Base-by-base conservation (phyloP, 2,113 vertebrate species). In the Alligator sinensis region DNA sequence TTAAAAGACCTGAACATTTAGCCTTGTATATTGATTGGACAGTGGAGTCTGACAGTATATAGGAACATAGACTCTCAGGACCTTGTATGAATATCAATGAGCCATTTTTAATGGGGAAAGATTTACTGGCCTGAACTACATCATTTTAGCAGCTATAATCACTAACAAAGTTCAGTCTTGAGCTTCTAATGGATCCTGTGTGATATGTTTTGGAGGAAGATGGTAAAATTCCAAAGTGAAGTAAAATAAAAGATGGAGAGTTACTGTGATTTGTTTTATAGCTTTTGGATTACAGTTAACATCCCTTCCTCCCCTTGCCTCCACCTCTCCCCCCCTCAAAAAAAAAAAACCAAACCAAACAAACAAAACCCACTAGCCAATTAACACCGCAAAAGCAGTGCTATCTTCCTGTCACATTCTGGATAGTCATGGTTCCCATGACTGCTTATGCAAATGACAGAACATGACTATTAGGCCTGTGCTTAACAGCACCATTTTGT, bases 201-300 rank as follows among this genome's bases (percentile, higher is more conserved):
- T 84, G 66, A 16, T 63, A 6, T 3, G 0, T 64, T 19, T 38
- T 85, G 6, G 12, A 10, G 2, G 2, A 9, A 16, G 8, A 47
- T 68, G 27, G 30, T 22, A 21, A 87, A 80, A 85, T 95, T 78
- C 34, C 77, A 80, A 95, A 94, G 6, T 7, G 0, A 92, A 96
- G 81, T 72, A 93, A 75, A 90, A 11, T 80, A 75, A 84, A 88
- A 87, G 63, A 3, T 89, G 34, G 55, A 75, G 78, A 89, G 30
- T 21, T 92, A 28, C 25, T 21, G 82, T 79, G 24, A 70, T 77
- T 94, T 24, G 68, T 19, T 91, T 8, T 47, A 57, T 4, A 3
- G 77, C 38, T 91, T 89, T 91, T 90, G 77, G 80, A 78, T 80
- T 16, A 27, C 3, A 72, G 19, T 90, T 90, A 61, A 28, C 1